phyloP scores from a whole-genome alignment of 1,140 invertebrate species.

The Euura saliciscinereae region DNA sequence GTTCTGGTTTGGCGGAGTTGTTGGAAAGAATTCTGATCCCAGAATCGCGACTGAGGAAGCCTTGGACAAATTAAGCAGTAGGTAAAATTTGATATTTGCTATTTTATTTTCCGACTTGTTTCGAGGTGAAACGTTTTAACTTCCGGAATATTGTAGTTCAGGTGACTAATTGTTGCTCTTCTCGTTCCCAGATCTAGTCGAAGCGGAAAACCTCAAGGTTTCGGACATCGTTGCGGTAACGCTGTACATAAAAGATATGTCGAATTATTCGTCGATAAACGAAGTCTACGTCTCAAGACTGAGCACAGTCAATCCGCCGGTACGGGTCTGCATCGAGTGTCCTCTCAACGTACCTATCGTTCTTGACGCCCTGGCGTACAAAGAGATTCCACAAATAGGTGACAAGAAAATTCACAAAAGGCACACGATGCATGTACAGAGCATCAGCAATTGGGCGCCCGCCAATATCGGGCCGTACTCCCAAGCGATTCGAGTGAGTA shows the following conservation, averaged over 20 bases:
- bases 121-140: too few species aligned
- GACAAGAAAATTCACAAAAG: constrained; percentile 56
- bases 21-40: constrained; percentile 63
- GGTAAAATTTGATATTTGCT: constrained; percentile 61
- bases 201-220: constrained; percentile 65
- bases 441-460: constrained; percentile 94
- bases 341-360: constrained; percentile 77
- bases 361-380: constrained; percentile 78
- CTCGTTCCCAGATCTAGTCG: constrained; percentile 62
- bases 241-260: constrained; percentile 84
- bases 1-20: constrained; percentile 81
- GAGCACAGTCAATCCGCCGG: constrained; percentile 82
- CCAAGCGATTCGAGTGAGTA: constrained; percentile 80
- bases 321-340: constrained; percentile 85
- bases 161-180: too few species aligned
- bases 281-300: constrained; percentile 77
- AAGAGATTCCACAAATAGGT: constrained; percentile 48
- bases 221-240: constrained; percentile 79
- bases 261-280: constrained; percentile 78
- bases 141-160: constrained; percentile 2
- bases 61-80: constrained; percentile 79
- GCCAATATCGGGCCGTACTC: constrained; percentile 96
- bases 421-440: constrained; percentile 90
- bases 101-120: too few species aligned
- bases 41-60: constrained; percentile 67